Percentiles rank a stretch among this genome's conserved stretches.
phyloP scores from a whole-genome alignment of 1,140 invertebrate species.

The Vanessa atalanta region DNA sequence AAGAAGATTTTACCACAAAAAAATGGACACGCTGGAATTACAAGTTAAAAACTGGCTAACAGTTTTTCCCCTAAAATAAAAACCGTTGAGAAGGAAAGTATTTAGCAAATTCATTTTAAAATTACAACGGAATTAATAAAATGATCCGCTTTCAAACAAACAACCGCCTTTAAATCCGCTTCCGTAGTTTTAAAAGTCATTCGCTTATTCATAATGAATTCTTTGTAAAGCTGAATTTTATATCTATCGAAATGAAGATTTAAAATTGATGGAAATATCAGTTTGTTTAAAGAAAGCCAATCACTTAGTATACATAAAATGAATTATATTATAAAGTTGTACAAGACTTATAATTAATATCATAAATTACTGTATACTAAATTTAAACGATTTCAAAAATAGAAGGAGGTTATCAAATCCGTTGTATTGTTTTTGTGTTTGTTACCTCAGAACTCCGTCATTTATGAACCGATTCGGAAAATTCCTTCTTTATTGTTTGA shows the following conservation, averaged over 20 bases:
- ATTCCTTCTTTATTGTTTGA: too few relatives aligned
- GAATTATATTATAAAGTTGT: not conserved
- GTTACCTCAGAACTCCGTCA: too few relatives aligned
- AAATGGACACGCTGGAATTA: too few relatives aligned
- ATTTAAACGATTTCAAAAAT: too few relatives aligned
- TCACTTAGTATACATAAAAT: not conserved
- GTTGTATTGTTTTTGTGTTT: too few relatives aligned
- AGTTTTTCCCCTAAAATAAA: too few relatives aligned
- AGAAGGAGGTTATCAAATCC: too few relatives aligned
- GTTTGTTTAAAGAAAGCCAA: not conserved
- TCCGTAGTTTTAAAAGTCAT: conserved; percentile 6
- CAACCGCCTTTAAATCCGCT: not conserved
- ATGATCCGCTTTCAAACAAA: not conserved
- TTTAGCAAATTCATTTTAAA: not conserved
- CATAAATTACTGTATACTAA: too few relatives aligned
- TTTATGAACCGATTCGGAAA: too few relatives aligned
- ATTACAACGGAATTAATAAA: conserved; percentile 5
- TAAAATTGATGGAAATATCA: not conserved
- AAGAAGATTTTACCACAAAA: too few relatives aligned
- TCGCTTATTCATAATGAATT: conserved; percentile 7
- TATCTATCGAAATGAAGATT: not conserved
- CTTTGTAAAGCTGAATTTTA: conserved; percentile 1
- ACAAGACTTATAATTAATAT: not conserved
- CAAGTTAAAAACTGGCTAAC: too few relatives aligned
- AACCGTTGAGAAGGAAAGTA: too few relatives aligned